phyloP scores from a whole-genome alignment of 2,113 vertebrate genomes.

The Microcebus tavaratra region DNA sequence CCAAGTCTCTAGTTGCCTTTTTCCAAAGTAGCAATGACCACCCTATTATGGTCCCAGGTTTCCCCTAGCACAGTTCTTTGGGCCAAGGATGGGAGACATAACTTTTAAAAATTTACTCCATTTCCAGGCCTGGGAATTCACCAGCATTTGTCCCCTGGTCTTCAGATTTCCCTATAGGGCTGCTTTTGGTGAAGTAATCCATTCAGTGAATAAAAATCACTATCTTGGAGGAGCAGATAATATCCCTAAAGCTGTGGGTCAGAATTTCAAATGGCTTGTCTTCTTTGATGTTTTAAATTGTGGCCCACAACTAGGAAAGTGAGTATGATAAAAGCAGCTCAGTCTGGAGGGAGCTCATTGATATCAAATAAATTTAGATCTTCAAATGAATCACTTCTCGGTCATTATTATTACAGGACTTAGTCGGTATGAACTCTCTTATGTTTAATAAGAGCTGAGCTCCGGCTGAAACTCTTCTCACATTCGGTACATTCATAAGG shows the following conservation, averaged over 20 bases:
- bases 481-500: constrained; percentile 80
- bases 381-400: constrained; percentile 26
- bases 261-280: constrained; percentile 42
- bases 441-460: constrained; percentile 84
- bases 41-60: constrained; percentile 14
- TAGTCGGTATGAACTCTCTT: constrained; percentile 79
- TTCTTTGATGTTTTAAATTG: constrained; percentile 36
- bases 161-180: constrained; percentile 24
- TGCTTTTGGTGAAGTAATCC: constrained; percentile 32
- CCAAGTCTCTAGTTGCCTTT: constrained; percentile 1
- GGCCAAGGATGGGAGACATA: constrained; percentile 26
- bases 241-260: constrained; percentile 19
- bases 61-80: not conserved
- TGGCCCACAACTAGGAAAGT: constrained; percentile 50
- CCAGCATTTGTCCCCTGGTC: constrained; percentile 43
- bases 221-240: not conserved
- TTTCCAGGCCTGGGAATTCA: constrained; percentile 25
- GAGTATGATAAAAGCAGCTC: not conserved
- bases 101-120: constrained; percentile 45
- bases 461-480: constrained; percentile 83
- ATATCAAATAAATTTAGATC: constrained; percentile 23
- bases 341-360: not conserved
- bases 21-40: constrained; percentile 40
- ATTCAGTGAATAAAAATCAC: constrained; percentile 41
- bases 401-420: not conserved